Evolutionary conservation across 2,797 vertebrate genomes (phyloP), one percentile per base, ranked within the genome.

Genomic region (Trematomus bernacchii): DNA sequence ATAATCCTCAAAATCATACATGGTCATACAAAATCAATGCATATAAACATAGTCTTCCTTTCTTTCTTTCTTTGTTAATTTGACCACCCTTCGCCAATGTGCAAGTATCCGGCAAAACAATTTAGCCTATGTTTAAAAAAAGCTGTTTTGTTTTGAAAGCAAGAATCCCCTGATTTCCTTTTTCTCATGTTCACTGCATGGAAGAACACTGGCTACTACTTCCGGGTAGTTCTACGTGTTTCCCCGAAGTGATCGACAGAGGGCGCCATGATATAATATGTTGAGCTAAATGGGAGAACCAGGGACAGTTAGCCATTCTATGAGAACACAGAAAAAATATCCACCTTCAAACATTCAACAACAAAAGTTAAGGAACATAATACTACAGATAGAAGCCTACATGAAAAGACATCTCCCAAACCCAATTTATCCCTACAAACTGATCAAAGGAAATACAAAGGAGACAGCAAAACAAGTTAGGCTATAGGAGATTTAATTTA

Each of bases 241-340:
- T 71, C 18, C n/a, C 2, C 2, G 0, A 12, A 16, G 0, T 23
- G 18, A 40, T 27, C 89, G 23, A 0, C 19, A 91, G 92, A 83
- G 70, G 91, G 80, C 75, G 77, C 65, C 42, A 59, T 14, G 0
- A n/a, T 68, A 37, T 75, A 16, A 64, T 15, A 4, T 69, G 53
- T 73, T 9, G 1, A 46, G 6, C 0, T n/a, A 10, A 16, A 14
- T 23, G 11, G 2, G 9, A 18, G 5, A n/a, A 7, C 1, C 4
- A 0, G 19, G 6, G 65, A 16, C 13, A 7, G 33, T 9, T 7
- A 37, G 33, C 8, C 6, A 37, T 37, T 37, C 6, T 9, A 37
- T 37, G 6, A 9, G 7, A 37, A 37, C 33, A 37, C 33, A 37
- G 33, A 37, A n/a, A 59, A 68, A 66, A 6, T 12, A 42, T 37